Evolutionary conservation across 2,797 vertebrate genomes (phyloP).

Genomic region (Melanitta fusca): DNA sequence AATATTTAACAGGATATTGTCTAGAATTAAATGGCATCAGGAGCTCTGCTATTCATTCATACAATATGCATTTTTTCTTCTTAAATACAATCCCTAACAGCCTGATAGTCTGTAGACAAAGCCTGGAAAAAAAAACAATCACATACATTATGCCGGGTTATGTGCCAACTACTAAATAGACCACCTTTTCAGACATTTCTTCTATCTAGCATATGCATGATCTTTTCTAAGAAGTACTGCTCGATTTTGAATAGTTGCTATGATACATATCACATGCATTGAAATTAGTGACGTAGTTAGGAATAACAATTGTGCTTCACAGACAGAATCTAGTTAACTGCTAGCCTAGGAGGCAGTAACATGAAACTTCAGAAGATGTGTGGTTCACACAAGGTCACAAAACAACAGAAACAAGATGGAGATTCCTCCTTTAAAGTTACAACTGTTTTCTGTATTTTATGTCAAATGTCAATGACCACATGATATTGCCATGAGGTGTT

Average conservation of each 20-base stretch:
- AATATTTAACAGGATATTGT: slow-evolving; percentile 23
- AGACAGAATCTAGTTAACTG: not conserved
- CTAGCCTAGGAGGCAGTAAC: not conserved
- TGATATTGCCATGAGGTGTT: rapidly evolving
- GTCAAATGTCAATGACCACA: not conserved
- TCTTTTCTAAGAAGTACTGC: not conserved
- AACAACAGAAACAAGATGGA: not conserved
- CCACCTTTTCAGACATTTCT: not conserved
- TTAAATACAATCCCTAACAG: not conserved
- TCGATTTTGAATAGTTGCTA: not conserved
- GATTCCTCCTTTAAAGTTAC: not conserved
- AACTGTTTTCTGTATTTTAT: not conserved
- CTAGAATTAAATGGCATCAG: not conserved
- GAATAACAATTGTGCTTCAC: not conserved
- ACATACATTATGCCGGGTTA: not conserved
- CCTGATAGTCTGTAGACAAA: not conserved
- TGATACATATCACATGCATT: rapidly evolving
- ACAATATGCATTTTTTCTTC: not conserved
- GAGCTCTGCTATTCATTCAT: not conserved
- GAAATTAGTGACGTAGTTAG: not conserved
- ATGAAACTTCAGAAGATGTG: not conserved
- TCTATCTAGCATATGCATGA: not conserved
- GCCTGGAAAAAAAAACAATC: not conserved
- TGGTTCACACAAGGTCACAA: not conserved
- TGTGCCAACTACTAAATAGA: not conserved